phyloP scores from a whole-genome alignment of 1,140 invertebrate genomes.

The Muscidifurax raptorellus region DNA sequence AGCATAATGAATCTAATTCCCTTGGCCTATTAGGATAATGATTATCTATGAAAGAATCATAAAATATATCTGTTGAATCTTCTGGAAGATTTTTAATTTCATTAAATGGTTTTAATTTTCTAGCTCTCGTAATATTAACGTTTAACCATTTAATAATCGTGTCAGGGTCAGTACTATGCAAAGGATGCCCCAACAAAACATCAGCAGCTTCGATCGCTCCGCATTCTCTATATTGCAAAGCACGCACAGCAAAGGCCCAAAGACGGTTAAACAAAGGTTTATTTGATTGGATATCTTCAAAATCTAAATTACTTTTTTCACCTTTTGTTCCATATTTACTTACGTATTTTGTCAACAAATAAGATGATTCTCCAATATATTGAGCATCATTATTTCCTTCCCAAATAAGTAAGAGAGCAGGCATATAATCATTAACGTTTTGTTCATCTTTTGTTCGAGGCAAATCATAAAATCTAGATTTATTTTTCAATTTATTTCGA shows the following conservation, averaged over 20 bases:
- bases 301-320: constrained; percentile 46
- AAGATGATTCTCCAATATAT: no score
- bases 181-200: constrained; percentile 61
- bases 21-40: no score
- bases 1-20: no score
- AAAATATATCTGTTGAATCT: constrained; percentile 50
- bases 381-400: constrained; percentile 68
- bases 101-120: constrained; percentile 58
- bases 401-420: constrained; percentile 60
- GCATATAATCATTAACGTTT: constrained; percentile 67
- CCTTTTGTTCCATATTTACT: no score
- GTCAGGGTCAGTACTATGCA: constrained; percentile 63
- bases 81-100: constrained; percentile 54
- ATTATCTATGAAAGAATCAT: no score
- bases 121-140: constrained; percentile 57
- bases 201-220: constrained; percentile 66
- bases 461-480: constrained; percentile 62
- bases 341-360: no score
- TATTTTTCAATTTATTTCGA: constrained; percentile 58
- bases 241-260: constrained; percentile 54
- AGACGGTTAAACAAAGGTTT: no score
- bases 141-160: constrained; percentile 68
- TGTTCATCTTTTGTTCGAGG: constrained; percentile 57
- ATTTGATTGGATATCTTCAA: constrained; percentile 39
- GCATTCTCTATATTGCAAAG: constrained; percentile 63